Conservation (phyloP, 1,140 invertebrate genomes). For the Zaprionus tsacasi region DNA sequence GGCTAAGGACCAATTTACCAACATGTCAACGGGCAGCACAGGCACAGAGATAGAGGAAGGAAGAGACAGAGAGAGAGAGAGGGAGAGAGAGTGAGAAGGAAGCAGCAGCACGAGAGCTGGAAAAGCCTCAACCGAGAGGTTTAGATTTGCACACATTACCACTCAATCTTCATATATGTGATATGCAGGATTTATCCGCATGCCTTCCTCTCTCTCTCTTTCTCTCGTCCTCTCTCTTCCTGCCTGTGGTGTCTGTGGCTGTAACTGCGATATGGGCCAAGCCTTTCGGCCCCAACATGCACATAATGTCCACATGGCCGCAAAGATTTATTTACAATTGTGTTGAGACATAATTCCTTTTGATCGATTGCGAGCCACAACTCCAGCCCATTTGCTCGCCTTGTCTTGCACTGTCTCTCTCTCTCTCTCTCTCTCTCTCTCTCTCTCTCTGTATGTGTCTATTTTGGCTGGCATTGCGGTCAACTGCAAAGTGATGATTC, state of each 20-base stretch:
- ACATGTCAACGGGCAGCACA: conserved; percentile 68
- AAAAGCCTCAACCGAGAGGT: conserved; percentile 47
- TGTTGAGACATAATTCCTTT: conserved; percentile 81
- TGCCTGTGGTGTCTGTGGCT: conserved; percentile 42
- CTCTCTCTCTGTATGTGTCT: conserved; percentile 1
- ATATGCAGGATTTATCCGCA: conserved; percentile 64
- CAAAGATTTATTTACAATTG: conserved; percentile 83
- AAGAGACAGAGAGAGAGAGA: background rate
- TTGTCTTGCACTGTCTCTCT: background rate
- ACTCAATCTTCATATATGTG: conserved; percentile 76
- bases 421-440: conserved; percentile 1
- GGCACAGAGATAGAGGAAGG: no score
- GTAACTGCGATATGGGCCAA: conserved; percentile 43
- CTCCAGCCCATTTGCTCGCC: conserved; percentile 19
- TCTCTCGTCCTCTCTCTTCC: conserved; percentile 1
- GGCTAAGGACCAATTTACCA: conserved; percentile 80
- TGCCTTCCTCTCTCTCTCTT: conserved; percentile 2
- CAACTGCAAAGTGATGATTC: conserved; percentile 75
- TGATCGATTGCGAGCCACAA: conserved; percentile 70
- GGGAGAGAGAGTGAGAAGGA: background rate
- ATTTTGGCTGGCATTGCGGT: conserved; percentile 54
- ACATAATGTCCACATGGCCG: conserved; percentile 78
- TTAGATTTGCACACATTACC: conserved; percentile 82
- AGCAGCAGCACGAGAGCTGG: conserved; percentile 1
- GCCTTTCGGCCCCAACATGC: conserved; percentile 56